Conservation (phyloP, 2,888 invertebrate genomes). For the Monopis laevigella region DNA sequence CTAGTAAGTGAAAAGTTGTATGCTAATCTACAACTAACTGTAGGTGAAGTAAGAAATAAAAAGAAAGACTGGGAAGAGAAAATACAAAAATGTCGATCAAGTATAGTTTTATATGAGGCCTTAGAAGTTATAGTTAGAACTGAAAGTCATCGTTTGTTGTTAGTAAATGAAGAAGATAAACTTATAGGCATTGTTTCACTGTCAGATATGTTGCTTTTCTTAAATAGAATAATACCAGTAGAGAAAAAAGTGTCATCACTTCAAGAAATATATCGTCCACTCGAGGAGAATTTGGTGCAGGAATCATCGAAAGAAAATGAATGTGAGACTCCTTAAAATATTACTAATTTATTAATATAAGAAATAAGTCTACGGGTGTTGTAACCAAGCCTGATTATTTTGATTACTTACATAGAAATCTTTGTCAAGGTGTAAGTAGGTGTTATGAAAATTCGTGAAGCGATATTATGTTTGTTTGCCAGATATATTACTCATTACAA, state of each 20-base stretch:
- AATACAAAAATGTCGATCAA: slow-evolving; percentile 86
- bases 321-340: slow-evolving; percentile 31
- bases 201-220: slow-evolving; percentile 60
- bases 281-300: slow-evolving; percentile 55
- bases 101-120: slow-evolving; percentile 84
- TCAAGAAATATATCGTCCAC: slow-evolving; percentile 58
- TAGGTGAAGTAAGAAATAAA: slow-evolving; percentile 87
- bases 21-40: slow-evolving; percentile 86
- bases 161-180: slow-evolving; percentile 60
- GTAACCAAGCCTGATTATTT: too few relatives aligned
- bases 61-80: slow-evolving; percentile 93
- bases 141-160: slow-evolving; percentile 73
- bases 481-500: too few relatives aligned
- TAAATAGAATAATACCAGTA: slow-evolving; percentile 59
- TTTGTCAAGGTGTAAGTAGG: too few relatives aligned
- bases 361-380: too few relatives aligned
- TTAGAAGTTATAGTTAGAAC: slow-evolving; percentile 93
- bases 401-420: too few relatives aligned
- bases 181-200: slow-evolving; percentile 58
- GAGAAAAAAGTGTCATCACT: slow-evolving; percentile 59
- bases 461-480: too few relatives aligned
- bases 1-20: slow-evolving; percentile 93
- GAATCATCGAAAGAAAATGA: slow-evolving; percentile 55
- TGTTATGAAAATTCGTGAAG: too few relatives aligned
- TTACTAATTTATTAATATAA: too few relatives aligned